Conservation (phyloP, 2,888 invertebrate species). For the Hartigia nigra region DNA sequence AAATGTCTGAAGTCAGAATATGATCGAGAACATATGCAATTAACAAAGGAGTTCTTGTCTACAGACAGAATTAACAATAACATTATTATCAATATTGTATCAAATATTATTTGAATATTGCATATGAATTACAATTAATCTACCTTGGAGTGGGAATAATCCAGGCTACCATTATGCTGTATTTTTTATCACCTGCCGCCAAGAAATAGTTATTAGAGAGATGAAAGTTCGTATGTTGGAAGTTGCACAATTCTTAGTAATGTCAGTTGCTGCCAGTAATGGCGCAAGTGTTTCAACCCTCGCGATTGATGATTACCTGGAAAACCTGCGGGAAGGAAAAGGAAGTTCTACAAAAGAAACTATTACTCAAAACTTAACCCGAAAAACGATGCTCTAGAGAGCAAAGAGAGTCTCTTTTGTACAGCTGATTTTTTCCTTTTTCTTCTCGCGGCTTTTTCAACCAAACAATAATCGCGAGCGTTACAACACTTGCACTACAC, state of each 20-base stretch:
- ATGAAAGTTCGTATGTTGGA: background rate
- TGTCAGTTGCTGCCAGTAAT: no score
- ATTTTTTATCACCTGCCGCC: background rate
- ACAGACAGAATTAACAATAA: background rate
- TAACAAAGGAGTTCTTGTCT: background rate
- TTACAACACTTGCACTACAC: no score
- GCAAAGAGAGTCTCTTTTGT: no score
- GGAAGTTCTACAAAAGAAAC: no score
- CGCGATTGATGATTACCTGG: no score
- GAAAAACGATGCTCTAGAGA: no score
- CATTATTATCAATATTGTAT: background rate
- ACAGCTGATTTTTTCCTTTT: no score
- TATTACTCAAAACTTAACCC: no score
- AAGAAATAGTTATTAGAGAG: background rate
- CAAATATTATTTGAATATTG: background rate
- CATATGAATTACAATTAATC: background rate
- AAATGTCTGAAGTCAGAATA: background rate
- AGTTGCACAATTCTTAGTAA: background rate
- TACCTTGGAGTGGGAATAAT: constrained; percentile 15
- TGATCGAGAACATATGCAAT: background rate
- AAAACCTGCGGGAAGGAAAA: no score
- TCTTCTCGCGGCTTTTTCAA: no score
- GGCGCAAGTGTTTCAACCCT: no score
- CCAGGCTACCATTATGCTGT: constrained; percentile 13
- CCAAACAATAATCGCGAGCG: no score